phyloP scores from a whole-genome alignment of 2,113 vertebrate species.

The Brachypodius melanocephalos region DNA sequence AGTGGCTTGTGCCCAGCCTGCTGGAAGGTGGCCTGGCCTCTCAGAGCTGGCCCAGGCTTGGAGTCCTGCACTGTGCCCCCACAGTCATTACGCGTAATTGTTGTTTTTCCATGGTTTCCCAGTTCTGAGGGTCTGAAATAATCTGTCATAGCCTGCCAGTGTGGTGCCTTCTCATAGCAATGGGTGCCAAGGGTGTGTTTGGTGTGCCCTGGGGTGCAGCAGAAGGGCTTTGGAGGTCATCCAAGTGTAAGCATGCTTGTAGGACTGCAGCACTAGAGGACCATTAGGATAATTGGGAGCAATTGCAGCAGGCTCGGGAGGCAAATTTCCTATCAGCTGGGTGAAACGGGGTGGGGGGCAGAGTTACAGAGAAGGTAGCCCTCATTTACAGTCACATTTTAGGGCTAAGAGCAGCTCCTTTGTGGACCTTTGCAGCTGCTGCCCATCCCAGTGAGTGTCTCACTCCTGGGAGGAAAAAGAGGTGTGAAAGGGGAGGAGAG shows the following conservation, averaged over 20 bases:
- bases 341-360: not conserved
- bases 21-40: not conserved
- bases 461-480: not conserved
- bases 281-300: not conserved
- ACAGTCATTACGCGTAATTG: not conserved
- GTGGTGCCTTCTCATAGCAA: not conserved
- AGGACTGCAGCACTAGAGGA: not conserved
- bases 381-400: not conserved
- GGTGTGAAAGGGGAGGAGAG: not conserved
- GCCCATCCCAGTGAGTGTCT: not conserved
- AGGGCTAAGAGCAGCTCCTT: not conserved
- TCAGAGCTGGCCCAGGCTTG: not conserved
- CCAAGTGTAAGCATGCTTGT: not conserved
- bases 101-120: not conserved
- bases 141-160: not conserved
- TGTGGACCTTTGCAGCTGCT: not conserved
- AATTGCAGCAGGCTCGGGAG: not conserved
- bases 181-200: not conserved
- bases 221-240: not conserved
- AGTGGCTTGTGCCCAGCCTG: not conserved
- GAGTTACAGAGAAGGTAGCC: not conserved
- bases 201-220: not conserved
- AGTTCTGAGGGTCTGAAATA: not conserved
- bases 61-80: rapidly evolving
- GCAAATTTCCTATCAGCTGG: not conserved